phyloP scores from a whole-genome alignment of 2,797 vertebrate species.

The Lutjanus argentimaculatus region DNA sequence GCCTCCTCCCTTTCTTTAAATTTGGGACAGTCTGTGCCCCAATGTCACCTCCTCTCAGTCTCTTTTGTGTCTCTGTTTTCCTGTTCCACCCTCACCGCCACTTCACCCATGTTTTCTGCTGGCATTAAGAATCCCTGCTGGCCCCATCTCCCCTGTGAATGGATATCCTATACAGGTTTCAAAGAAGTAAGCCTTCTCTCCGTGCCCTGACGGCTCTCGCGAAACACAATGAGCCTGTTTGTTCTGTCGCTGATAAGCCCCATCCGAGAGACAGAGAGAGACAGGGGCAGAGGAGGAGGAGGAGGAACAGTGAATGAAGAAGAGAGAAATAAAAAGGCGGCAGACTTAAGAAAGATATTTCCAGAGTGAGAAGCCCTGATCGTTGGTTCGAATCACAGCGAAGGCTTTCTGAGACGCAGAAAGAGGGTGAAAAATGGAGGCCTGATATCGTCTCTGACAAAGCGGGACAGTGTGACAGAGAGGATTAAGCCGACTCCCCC shows the following conservation, averaged over 20 bases:
- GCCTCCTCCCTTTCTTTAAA: conserved; percentile 9
- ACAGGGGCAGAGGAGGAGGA: background rate
- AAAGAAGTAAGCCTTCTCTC: conserved; percentile 54
- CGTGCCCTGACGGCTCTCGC: conserved; percentile 40
- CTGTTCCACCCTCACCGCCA: conserved; percentile 11
- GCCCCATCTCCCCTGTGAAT: conserved; percentile 18
- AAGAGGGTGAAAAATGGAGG: conserved; percentile 30
- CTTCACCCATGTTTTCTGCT: conserved; percentile 34
- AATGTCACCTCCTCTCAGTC: conserved; percentile 8
- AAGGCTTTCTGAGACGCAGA: conserved; percentile 15
- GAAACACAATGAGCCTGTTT: conserved; percentile 75
- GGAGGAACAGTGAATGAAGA: background rate
- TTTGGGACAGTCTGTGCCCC: conserved; percentile 15
- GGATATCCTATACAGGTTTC: conserved; percentile 61
- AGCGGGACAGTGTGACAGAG: conserved; percentile 64
- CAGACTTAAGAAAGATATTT: conserved; percentile 14
- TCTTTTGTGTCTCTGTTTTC: conserved; percentile 41
- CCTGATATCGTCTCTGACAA: conserved; percentile 48
- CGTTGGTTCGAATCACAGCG: conserved; percentile 26
- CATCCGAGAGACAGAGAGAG: conserved; percentile 5
- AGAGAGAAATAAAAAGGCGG: background rate
- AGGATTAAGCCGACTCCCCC: conserved; percentile 62
- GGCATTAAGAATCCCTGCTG: conserved; percentile 31
- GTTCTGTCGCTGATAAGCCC: conserved; percentile 68
- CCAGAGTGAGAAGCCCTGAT: background rate